A percentile compares a stretch with the other conserved stretches of the same genome.
Conservation (phyloP, 2,888 invertebrate genomes). For the Blastobasis adustella region DNA sequence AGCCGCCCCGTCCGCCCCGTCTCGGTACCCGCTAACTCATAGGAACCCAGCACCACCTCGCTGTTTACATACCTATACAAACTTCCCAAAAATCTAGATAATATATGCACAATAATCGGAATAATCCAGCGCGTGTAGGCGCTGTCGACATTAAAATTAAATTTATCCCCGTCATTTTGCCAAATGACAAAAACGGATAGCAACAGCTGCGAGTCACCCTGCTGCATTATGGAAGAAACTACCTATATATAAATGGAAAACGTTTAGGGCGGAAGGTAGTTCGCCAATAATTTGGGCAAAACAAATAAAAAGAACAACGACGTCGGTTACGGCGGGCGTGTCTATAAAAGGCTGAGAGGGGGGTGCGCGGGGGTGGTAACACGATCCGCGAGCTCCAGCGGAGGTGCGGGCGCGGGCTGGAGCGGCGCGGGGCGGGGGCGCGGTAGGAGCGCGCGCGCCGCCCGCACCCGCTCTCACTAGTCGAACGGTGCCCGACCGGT, state of each 20-base stretch:
- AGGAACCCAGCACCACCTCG: too few relatives aligned
- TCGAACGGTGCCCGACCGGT: conserved; percentile 75
- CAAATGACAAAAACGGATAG: conserved; percentile 2
- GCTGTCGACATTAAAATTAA: conserved; percentile 4
- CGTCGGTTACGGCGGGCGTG: conserved; percentile 64
- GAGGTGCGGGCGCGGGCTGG: conserved; percentile 17
- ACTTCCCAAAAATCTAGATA: too few relatives aligned
- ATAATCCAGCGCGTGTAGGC: neutral
- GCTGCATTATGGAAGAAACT: neutral
- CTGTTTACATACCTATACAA: too few relatives aligned
- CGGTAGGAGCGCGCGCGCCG: conserved; percentile 48
- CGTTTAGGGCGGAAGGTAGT: conserved; percentile 40
- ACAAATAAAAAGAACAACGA: conserved; percentile 64
- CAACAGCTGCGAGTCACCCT: conserved; percentile 1
- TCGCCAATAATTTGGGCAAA: conserved; percentile 69
- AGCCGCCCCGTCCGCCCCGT: neutral
- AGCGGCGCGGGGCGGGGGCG: conserved; percentile 23
- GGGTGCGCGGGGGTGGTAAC: conserved; percentile 74
- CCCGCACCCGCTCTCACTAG: conserved; percentile 70
- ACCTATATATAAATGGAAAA: conserved; percentile 2
- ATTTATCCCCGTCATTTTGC: conserved; percentile 2
- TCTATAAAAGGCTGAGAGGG: conserved; percentile 73
- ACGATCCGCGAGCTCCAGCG: conserved; percentile 71
- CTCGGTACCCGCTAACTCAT: too few relatives aligned
- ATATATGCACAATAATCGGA: too few relatives aligned